Base-by-base conservation (phyloP, 2,888 invertebrate genomes). In the Byasa hedistus region DNA sequence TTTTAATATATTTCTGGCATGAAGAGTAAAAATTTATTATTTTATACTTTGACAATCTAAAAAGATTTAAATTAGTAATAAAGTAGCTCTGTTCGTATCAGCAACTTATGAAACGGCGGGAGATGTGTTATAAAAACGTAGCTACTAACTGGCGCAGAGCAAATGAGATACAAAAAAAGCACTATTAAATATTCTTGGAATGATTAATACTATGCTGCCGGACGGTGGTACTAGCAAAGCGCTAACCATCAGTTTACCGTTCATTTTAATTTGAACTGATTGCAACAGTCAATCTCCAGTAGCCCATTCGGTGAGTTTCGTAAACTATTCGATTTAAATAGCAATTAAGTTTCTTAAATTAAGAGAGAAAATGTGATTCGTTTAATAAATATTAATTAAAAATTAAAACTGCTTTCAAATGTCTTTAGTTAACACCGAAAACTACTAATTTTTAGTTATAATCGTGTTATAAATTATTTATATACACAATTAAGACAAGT, bases 271-370 rank as follows among this genome's bases (percentile, higher is more conserved):
- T 62, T 62, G 44, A 22, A 66, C 62, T 62, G 66, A 66, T 62
- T 66, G 52, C 65, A 61, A 66, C 56, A 59, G 54, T 48, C 58
- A 54, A 62, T 39, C 19, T 22, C 21, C 61, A 52, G 57, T 61
- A 57, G 57, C 32, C 27, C 27, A 68, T 66, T 63, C 68, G 66
- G 69, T 68, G 61, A 39, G 66, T 72, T 72, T 69, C 71, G 70
- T 57, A 67, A 73, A 63, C 52, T 63, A 67, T 70, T 15, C 19
- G 15, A 15, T 23, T 54, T 2, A 54, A 54, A 7, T 23, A 12
- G 17, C 23, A 15, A 10, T 39, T 66, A 69, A 67, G 65, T 61
- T 36, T 21, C 23, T 17, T 19, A 2, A 56, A 32, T 48, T 22
- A 52, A 32, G 17, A 27, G 19, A 62, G 24, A 62, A 56, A 57